phyloP scores from a whole-genome alignment of 2,797 vertebrate species.

The Leuciscus waleckii region DNA sequence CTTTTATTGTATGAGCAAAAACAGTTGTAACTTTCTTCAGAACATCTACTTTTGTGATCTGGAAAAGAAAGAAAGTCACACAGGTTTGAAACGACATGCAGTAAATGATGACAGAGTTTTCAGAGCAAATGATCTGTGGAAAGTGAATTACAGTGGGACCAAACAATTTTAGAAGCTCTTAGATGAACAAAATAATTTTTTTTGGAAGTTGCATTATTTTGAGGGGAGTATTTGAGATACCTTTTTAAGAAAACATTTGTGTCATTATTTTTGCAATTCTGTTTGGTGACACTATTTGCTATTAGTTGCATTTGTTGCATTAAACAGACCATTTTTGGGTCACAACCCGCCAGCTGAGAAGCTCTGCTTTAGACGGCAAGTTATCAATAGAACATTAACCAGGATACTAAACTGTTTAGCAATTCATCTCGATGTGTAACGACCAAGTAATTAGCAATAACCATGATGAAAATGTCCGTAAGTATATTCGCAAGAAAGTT shows the following conservation, averaged over 20 bases:
- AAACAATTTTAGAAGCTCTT: too few relatives aligned
- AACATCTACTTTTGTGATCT: neutral
- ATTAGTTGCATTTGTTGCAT: neutral
- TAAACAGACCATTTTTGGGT: neutral
- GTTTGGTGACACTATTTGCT: neutral
- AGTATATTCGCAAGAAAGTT: conserved; percentile 27
- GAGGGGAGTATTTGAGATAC: neutral
- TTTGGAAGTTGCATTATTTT: too few relatives aligned
- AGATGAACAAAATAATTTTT: too few relatives aligned
- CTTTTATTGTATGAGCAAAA: neutral
- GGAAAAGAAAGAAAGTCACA: neutral
- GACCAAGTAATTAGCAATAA: conserved; percentile 28
- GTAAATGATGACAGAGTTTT: too few relatives aligned
- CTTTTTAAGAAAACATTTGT: neutral
- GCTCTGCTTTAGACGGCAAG: neutral
- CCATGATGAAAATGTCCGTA: neutral
- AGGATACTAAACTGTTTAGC: neutral
- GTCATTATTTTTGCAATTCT: neutral
- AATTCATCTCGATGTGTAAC: conserved; percentile 11
- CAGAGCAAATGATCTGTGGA: neutral
- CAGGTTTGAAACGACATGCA: neutral
- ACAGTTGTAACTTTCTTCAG: neutral
- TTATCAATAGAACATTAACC: neutral
- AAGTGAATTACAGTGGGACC: neutral
- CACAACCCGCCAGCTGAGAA: neutral